These are phyloP conservation scores for Gracilinanus agilis DNA, from an alignment of 2,113 vertebrate genomes.

Conservation along the genomic window DNA sequence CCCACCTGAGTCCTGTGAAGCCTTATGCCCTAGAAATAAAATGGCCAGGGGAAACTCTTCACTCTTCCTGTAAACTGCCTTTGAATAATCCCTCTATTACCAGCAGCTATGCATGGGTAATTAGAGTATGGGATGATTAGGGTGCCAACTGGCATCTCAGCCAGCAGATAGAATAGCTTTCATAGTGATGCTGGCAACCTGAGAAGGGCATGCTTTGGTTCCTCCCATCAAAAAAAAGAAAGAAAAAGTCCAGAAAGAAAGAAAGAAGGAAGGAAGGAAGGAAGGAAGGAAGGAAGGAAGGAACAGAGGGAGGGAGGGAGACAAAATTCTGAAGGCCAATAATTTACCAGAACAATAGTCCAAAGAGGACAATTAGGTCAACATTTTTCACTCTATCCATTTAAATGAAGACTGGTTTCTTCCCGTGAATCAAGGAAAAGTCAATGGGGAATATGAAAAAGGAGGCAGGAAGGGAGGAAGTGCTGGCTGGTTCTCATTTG, in stretches of 20 bases:
- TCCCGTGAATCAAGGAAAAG: conserved; percentile 15
- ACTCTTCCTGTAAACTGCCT: conserved; percentile 12
- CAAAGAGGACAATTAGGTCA: conserved; percentile 44
- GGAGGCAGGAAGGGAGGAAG: background rate
- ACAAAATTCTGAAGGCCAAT: conserved; percentile 40
- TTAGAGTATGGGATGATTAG: background rate
- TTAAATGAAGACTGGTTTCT: background rate
- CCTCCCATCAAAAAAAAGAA: too few species aligned
- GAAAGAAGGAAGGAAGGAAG: too few species aligned
- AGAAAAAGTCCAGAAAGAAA: too few species aligned
- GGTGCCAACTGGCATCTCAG: background rate
- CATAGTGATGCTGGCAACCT: background rate
- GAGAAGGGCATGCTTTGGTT: too few species aligned
- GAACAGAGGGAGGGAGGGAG: background rate
- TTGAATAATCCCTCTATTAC: conserved; percentile 14
- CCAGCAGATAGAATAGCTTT: background rate
- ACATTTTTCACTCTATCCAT: conserved; percentile 23
- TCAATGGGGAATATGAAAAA: conserved; percentile 24
- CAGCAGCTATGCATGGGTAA: conserved; percentile 7
- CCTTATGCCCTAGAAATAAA: conserved; percentile 43
- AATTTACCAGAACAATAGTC: conserved; percentile 34
- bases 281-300: too few species aligned
- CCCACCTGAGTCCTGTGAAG: conserved; percentile 33
- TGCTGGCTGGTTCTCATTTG: background rate
- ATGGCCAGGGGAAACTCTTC: background rate